Conservation (phyloP, 2,888 invertebrate species). For the Drosophila infuscata region DNA sequence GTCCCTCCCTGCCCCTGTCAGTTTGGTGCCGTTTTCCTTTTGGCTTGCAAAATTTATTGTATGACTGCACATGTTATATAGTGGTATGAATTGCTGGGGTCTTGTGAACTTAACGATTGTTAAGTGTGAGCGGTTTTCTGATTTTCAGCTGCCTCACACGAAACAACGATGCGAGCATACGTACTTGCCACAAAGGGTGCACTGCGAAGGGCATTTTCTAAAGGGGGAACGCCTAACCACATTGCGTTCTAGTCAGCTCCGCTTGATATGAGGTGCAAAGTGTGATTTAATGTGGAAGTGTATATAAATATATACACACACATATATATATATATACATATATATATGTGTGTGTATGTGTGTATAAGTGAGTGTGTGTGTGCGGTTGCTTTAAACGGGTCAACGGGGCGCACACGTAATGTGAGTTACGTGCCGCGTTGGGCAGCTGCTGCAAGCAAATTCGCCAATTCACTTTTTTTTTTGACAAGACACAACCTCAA, state of each 20-base stretch:
- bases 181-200: constrained; percentile 5
- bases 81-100: constrained; percentile 47
- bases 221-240: constrained; percentile 17
- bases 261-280: constrained; percentile 65
- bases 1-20: neutral
- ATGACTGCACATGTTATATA: constrained; percentile 30
- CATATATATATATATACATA: neutral
- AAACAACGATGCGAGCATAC: constrained; percentile 1
- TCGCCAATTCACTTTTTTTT: constrained; percentile 9
- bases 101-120: constrained; percentile 67
- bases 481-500: neutral
- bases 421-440: constrained; percentile 30
- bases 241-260: constrained; percentile 30
- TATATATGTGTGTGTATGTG: neutral
- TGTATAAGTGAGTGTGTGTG: constrained; percentile 2
- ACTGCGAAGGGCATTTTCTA: neutral
- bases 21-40: constrained; percentile 3
- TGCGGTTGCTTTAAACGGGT: constrained; percentile 42
- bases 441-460: constrained; percentile 12
- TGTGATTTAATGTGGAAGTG: constrained; percentile 57
- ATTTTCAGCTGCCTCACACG: constrained; percentile 52
- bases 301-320: neutral
- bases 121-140: constrained; percentile 66
- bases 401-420: constrained; percentile 56
- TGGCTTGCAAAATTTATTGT: constrained; percentile 64